A percentile compares a stretch with the other conserved stretches of the same genome.
Evolutionary conservation across 2,888 invertebrate genomes (phyloP).

Genomic region (Ochropacha duplaris): DNA sequence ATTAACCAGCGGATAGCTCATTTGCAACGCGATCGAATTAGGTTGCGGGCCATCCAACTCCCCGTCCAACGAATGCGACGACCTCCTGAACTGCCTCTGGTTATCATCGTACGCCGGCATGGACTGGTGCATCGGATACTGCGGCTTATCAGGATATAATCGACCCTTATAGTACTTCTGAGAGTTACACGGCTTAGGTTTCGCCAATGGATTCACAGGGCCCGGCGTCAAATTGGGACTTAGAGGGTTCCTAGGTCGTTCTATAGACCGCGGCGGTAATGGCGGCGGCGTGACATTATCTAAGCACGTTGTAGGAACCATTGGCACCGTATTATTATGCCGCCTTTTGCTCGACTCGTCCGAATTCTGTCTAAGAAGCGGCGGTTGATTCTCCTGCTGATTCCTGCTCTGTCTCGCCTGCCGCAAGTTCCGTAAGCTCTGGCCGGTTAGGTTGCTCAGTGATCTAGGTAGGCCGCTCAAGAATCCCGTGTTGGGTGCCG

Average conservation of each 20-base stretch:
- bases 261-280: slow-evolving; percentile 60
- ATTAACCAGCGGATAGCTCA: slow-evolving; percentile 85
- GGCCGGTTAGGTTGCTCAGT: slow-evolving; percentile 75
- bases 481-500: slow-evolving; percentile 56
- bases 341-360: slow-evolving; percentile 53
- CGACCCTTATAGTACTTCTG: slow-evolving; percentile 48
- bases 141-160: slow-evolving; percentile 32
- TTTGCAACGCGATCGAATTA: slow-evolving; percentile 85
- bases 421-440: slow-evolving; percentile 65
- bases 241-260: slow-evolving; percentile 53
- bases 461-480: slow-evolving; percentile 74
- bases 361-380: slow-evolving; percentile 57
- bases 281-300: slow-evolving; percentile 70
- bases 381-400: slow-evolving; percentile 52
- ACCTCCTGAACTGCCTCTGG: slow-evolving; percentile 49
- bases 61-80: slow-evolving; percentile 70
- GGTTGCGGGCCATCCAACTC: slow-evolving; percentile 72
- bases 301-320: slow-evolving; percentile 70
- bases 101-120: slow-evolving; percentile 53
- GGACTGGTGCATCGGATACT: slow-evolving; percentile 58
- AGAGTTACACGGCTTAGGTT: slow-evolving; percentile 43
- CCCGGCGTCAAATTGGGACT: slow-evolving; percentile 33
- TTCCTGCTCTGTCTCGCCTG: slow-evolving; percentile 49
- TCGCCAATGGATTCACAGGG: slow-evolving; percentile 48
- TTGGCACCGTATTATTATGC: slow-evolving; percentile 65